Evolutionary conservation across 2,113 vertebrate genomes (phyloP).

Genomic region (Pachyramphus minor): DNA sequence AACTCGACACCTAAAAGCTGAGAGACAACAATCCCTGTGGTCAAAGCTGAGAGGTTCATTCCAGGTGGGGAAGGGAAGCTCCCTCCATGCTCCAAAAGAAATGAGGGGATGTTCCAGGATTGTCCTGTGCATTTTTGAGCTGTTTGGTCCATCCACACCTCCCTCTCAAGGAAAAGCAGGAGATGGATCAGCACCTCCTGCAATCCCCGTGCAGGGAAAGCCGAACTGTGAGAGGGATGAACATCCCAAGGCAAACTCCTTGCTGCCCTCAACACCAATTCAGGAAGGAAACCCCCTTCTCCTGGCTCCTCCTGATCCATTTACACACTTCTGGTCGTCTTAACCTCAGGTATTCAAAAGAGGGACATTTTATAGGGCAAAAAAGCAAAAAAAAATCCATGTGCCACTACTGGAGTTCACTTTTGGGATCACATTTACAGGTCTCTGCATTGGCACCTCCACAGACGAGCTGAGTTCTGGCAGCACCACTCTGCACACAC

Average conservation of each 20-base stretch:
- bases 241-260: accelerated
- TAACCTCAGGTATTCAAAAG: accelerated
- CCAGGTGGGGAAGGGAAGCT: not conserved
- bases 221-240: not conserved
- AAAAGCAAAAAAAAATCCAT: not conserved
- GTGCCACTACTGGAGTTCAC: too few species aligned
- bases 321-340: not conserved
- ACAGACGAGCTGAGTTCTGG: not conserved
- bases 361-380: not conserved
- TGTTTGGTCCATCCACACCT: not conserved
- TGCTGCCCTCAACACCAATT: not conserved
- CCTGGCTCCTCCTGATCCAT: not conserved
- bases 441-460: not conserved
- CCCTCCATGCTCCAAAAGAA: constrained; percentile 8
- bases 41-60: not conserved
- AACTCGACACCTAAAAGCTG: not conserved
- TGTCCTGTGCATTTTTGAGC: not conserved
- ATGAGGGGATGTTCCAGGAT: not conserved
- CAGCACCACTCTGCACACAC: not conserved
- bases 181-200: not conserved
- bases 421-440: not conserved
- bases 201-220: not conserved
- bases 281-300: not conserved
- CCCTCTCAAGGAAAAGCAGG: not conserved
- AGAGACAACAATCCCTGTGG: accelerated